A percentile compares a stretch with the other conserved stretches of the same genome.
These are phyloP conservation scores for Cyaniris semiargus DNA, from an alignment of 2,888 invertebrate genomes.

Conservation along the genomic window DNA sequence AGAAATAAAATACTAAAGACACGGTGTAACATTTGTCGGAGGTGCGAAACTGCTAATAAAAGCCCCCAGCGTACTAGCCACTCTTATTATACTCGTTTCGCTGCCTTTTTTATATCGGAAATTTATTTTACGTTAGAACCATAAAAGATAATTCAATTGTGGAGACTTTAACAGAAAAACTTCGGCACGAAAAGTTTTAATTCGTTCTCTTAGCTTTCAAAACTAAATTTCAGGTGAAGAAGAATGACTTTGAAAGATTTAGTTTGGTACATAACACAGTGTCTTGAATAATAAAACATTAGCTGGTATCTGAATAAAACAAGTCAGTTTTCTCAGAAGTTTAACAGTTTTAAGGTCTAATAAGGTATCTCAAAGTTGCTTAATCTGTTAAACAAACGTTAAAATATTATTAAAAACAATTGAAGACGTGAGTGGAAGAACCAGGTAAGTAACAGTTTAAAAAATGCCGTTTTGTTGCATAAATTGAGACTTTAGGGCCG, in stretches of 20 bases:
- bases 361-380: too few species aligned
- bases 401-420: too few species aligned
- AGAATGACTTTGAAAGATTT: not conserved
- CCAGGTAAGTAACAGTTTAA: too few species aligned
- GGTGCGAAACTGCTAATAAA: conserved; percentile 29
- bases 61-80: conserved; percentile 20
- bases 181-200: conserved; percentile 6
- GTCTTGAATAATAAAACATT: not conserved
- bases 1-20: conserved; percentile 6
- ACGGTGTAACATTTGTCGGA: not conserved
- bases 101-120: conserved; percentile 24
- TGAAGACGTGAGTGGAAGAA: too few species aligned
- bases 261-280: not conserved
- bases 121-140: not conserved
- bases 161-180: not conserved
- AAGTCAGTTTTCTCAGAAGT: too few species aligned
- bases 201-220: not conserved
- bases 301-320: too few species aligned
- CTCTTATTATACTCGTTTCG: conserved; percentile 12
- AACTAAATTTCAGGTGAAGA: not conserved
- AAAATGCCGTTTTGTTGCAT: too few species aligned
- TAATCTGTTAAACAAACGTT: too few species aligned
- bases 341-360: too few species aligned
- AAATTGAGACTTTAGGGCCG: too few species aligned
- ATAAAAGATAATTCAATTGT: conserved; percentile 16